Evolutionary conservation across 37 sponge, comb jelly and placozoan genomes (phyloP).

Genomic region (Crambe crambe): DNA sequence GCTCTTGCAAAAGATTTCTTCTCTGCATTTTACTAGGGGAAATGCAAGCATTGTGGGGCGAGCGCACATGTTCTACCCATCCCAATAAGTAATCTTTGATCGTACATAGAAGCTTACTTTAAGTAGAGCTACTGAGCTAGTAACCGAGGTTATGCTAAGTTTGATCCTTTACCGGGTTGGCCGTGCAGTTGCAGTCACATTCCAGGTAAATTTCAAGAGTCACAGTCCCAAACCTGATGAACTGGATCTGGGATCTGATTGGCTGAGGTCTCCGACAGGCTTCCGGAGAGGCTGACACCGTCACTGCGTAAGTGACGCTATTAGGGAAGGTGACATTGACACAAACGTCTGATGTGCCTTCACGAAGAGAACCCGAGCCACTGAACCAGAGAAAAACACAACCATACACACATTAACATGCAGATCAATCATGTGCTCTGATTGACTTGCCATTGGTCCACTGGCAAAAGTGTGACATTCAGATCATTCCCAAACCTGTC

Average conservation of each 20-base stretch:
- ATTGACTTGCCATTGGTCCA: constrained; percentile 30
- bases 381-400: constrained; percentile 3
- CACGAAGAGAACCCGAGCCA: constrained; percentile 20
- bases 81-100: too few species aligned
- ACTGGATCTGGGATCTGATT: constrained; percentile 24
- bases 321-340: constrained; percentile 11
- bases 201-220: constrained; percentile 24
- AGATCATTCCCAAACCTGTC: neutral
- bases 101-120: too few species aligned
- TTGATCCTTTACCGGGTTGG: constrained; percentile 2
- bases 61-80: too few species aligned
- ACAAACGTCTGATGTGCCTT: constrained; percentile 30
- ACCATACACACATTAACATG: too few species aligned
- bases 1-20: neutral
- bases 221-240: constrained; percentile 80
- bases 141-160: too few species aligned
- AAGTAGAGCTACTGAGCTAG: too few species aligned
- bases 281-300: constrained; percentile 27
- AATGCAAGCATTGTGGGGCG: too few species aligned
- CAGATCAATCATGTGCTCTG: too few species aligned
- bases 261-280: constrained; percentile 17
- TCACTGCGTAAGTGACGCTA: constrained; percentile 32
- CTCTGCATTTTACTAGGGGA: neutral
- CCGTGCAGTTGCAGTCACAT: constrained; percentile 51
- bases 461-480: constrained; percentile 16